These are phyloP conservation scores for Sebastes paucispinis DNA, from an alignment of 2,797 vertebrate genomes.

Conservation along the genomic window DNA sequence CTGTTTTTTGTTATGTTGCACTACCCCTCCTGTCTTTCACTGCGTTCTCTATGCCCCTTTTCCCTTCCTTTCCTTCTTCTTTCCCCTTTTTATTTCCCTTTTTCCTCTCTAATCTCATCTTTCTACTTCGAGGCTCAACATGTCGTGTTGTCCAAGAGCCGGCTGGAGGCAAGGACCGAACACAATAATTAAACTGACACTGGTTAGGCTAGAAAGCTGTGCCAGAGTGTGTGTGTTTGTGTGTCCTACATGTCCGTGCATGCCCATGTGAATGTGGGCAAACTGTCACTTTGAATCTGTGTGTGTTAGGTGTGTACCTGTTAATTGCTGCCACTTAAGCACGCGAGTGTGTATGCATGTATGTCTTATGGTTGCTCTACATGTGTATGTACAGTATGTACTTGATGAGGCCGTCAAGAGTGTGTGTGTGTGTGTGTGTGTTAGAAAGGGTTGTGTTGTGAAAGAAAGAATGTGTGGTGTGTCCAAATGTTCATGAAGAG, in stretches of 20 bases:
- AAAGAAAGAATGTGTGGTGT: neutral
- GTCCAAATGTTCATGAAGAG: neutral
- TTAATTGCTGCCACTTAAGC: neutral
- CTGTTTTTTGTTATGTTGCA: neutral
- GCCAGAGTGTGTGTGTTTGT: neutral
- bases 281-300: constrained; percentile 28
- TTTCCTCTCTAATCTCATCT: neutral
- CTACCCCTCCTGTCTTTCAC: no score
- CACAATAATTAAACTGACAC: constrained; percentile 28
- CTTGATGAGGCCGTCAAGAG: neutral
- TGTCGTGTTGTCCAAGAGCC: neutral
- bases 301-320: neutral
- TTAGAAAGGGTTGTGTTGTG: neutral
- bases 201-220: neutral
- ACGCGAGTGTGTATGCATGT: neutral
- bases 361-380: neutral
- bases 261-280: neutral
- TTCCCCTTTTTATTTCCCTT: neutral
- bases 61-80: neutral
- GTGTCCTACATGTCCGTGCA: constrained; percentile 15
- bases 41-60: accelerated
- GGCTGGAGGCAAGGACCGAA: constrained; percentile 5
- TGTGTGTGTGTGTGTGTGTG: neutral
- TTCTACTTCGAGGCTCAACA: neutral
- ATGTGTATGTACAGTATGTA: neutral